Base-by-base conservation (phyloP, 2,113 vertebrate genomes). In the Chroicocephalus ridibundus region DNA sequence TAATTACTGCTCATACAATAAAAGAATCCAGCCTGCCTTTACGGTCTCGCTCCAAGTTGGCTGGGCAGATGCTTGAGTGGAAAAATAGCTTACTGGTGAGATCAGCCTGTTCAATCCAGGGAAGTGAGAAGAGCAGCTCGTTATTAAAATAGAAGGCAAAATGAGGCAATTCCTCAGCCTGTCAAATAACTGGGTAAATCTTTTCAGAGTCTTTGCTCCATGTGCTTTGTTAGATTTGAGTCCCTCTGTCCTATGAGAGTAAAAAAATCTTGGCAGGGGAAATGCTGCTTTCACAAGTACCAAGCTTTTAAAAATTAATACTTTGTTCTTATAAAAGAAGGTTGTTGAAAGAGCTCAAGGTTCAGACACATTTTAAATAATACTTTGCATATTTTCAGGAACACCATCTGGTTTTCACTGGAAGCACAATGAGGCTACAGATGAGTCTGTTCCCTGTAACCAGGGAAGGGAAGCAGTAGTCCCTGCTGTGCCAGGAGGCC, bases 71-170 rank as follows among this genome's bases (percentile, higher is more conserved):
- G 66, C 71, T 52, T 19, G 44, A 82, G 85, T 76, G 85, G 92
- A 94, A 92, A 91, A 86, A 96, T 87, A 87, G 75, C 68, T 92
- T 55, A 44, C 29, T 70, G 54, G 84, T 96, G 89, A 93, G 71
- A 80, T 93, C 90, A 96, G 89, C 52, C 57, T 82, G 61, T 71
- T 78, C 52, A 62, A 58, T 22, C 38, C 40, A 52, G 57, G 55
- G 58, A 93, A 87, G 70, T 31, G 58, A 90, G 93, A 82, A 85
- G 75, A 71, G 32, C 6, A 40, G 2, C 49, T 64, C 0, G 0
- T 51, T 92, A 46, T 80, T 91, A 85, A 94, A 96, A 90, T 77
- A 90, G 79, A 86, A 90, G 47, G 79, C 61, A 75, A 75, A 83
- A 81, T 31, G 76, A 90, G 85, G 51, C 68, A 70, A 51, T 62